Evolutionary conservation across 2,113 vertebrate species (phyloP).

Genomic region (Microcebus tavaratra): DNA sequence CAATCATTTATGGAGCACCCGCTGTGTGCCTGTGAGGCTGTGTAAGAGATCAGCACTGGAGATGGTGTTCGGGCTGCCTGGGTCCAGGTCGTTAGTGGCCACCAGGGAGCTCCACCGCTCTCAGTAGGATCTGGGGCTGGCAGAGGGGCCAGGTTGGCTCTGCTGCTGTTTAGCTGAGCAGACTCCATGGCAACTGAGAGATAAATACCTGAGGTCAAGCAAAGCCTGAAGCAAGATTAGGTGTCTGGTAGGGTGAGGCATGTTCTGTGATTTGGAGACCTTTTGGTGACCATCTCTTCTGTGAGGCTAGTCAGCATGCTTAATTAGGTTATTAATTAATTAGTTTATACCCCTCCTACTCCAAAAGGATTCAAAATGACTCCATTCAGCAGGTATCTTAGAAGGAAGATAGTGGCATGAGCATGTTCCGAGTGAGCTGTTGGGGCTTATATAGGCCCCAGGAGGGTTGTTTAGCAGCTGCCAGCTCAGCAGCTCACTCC

Average conservation of each 20-base stretch:
- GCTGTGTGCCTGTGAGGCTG: not conserved
- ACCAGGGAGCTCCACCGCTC: slow-evolving; percentile 53
- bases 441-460: not conserved
- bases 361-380: not conserved
- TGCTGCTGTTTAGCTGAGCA: slow-evolving; percentile 45
- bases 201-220: slow-evolving; percentile 68
- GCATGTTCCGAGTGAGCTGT: not conserved
- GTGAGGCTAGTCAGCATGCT: not conserved
- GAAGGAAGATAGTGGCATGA: not conserved
- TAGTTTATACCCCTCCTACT: not conserved
- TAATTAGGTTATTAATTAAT: slow-evolving; percentile 38
- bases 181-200: slow-evolving; percentile 69
- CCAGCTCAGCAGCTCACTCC: not conserved
- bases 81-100: not conserved
- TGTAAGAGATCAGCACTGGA: not conserved
- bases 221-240: slow-evolving; percentile 44
- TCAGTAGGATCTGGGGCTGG: not conserved
- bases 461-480: not conserved
- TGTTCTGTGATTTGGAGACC: slow-evolving; percentile 15
- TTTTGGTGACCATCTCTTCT: slow-evolving; percentile 35
- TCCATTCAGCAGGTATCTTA: not conserved
- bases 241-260: slow-evolving; percentile 48
- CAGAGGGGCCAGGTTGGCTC: not conserved
- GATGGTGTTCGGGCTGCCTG: not conserved
- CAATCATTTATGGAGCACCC: not conserved